Base-by-base conservation (phyloP, 1,140 invertebrate species). In the Tribolium castaneum region DNA sequence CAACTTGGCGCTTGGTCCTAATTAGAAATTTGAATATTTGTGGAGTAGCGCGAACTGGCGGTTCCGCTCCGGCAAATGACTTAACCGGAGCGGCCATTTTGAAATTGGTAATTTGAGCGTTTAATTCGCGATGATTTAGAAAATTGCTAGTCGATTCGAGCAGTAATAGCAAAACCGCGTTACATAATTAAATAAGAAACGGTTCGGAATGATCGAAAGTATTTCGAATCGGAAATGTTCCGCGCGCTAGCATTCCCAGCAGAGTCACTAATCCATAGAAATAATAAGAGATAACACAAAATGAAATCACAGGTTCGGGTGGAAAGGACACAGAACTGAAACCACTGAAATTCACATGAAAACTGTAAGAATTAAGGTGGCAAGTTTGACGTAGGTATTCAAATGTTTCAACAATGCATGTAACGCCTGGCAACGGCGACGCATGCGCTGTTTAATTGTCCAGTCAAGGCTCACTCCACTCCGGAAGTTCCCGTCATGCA, bases 401-500 rank as follows among this genome's bases (percentile, higher is more conserved):
- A 84, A 86, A 85, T 85, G 83, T 84, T 83, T 82, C 81, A 81
- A 82, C 81, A 83, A 84, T 83, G 76, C 79, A 82, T 78, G 81
- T 82, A 79, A 82, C 80, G 80, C 83, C 76, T 82, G 83, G 84
- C 83, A 85, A 86, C 84, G 82, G 80, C 25, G 72, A 78, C 83
- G 84, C 84, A 82, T 79, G 83, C 84, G 83, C 78, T 72, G 75
- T 80, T 70, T 30, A 34, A 66, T 70, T 76, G 52, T 79, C 80
- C 74, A 80, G 78, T 82, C 83, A 80, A 80, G 80, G 83, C 79
- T 78, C 74, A 81, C 75, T 79, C 77, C 76, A 81, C 79, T 75
- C 81, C 85, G 84, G 85, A 85, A 86, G 82, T 80, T 79, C 39
- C 79, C 83, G 85, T 86, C 85, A 86, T 84, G 85, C 84, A 84